Evolutionary conservation across 2,797 vertebrate genomes (phyloP).

Genomic region (Thunnus albacares): DNA sequence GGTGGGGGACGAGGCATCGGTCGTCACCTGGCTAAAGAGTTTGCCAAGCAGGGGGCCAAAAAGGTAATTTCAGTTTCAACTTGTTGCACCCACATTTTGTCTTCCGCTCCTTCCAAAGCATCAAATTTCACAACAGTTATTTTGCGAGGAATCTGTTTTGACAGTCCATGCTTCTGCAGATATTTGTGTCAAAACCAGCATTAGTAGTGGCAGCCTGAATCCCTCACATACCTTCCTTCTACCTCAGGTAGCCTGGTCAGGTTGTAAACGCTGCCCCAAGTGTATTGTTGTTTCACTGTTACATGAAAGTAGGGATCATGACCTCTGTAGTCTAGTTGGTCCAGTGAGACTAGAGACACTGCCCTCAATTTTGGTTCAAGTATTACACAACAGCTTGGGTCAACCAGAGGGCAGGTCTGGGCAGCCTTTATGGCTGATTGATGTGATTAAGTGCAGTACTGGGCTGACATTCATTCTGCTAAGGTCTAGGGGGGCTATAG

Average conservation of each 20-base stretch:
- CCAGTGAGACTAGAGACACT: constrained; percentile 66
- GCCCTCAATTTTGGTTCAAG: constrained; percentile 72
- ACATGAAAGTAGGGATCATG: constrained; percentile 64
- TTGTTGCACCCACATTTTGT: constrained; percentile 42
- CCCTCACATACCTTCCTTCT: background rate
- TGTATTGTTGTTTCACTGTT: constrained; percentile 56
- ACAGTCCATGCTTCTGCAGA: background rate
- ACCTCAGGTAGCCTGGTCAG: constrained; percentile 42
- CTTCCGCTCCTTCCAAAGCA: background rate
- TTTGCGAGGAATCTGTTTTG: background rate
- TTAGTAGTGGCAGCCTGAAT: background rate
- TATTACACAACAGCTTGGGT: constrained; percentile 80
- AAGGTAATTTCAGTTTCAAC: constrained; percentile 88
- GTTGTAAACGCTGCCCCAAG: constrained; percentile 33
- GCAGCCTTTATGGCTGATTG: constrained; percentile 57
- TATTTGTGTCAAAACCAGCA: constrained; percentile 1
- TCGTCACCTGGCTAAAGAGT: constrained; percentile 94
- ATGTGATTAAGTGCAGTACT: constrained; percentile 56
- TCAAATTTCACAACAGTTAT: background rate
- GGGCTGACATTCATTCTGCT: constrained; percentile 47
- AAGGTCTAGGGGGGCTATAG: constrained; percentile 17
- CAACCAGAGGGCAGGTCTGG: constrained; percentile 74
- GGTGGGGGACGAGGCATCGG: constrained; percentile 98
- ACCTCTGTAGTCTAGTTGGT: constrained; percentile 64
- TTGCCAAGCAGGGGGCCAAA: constrained; percentile 91